phyloP scores from a whole-genome alignment of 2,113 vertebrate genomes.

The Aepyceros melampus region DNA sequence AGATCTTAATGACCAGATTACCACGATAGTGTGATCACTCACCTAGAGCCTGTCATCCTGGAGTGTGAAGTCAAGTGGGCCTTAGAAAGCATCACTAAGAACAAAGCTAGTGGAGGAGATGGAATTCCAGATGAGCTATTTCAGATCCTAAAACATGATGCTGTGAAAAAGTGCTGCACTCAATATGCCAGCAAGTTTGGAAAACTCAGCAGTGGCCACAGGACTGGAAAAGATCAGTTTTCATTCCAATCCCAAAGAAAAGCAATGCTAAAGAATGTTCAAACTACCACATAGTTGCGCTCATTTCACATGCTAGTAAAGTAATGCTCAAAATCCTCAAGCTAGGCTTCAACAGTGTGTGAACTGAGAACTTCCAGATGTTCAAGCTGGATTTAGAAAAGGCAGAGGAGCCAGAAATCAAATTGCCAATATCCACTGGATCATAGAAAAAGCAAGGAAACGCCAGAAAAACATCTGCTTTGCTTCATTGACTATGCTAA shows the following conservation, averaged over 20 bases:
- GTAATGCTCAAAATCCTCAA: not conserved
- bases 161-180: not conserved
- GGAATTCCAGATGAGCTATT: not conserved
- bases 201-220: not conserved
- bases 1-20: not conserved
- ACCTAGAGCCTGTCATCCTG: not conserved
- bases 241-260: not conserved
- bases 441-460: not conserved
- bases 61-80: not conserved
- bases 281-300: not conserved
- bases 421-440: not conserved
- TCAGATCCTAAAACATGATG: not conserved
- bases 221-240: slow-evolving; percentile 74
- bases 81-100: not conserved
- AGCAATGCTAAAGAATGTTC: not conserved
- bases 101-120: not conserved
- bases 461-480: not conserved
- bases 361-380: not conserved
- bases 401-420: not conserved
- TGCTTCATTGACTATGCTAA: not conserved
- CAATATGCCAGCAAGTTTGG: not conserved
- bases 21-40: not conserved
- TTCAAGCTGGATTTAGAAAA: not conserved
- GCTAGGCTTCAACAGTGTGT: not conserved
- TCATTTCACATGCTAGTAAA: not conserved